Evolutionary conservation across 1,140 invertebrate species (phyloP).

Genomic region (Nasonia vitripennis): DNA sequence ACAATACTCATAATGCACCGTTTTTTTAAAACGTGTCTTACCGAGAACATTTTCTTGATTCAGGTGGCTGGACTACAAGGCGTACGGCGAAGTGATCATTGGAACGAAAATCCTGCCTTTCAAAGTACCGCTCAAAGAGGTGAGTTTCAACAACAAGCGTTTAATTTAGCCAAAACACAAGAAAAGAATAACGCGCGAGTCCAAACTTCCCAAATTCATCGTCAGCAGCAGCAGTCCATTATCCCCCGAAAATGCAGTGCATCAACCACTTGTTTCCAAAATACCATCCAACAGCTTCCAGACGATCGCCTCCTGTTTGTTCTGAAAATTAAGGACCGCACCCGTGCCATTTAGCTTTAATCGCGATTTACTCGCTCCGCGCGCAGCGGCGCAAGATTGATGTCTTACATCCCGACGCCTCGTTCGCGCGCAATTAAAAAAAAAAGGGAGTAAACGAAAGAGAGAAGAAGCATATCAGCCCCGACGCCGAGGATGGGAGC

Average conservation of each 20-base stretch:
- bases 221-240: too few species aligned
- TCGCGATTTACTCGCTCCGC: not conserved
- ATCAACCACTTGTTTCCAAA: too few species aligned
- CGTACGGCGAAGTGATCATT: constrained; percentile 79
- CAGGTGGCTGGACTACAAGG: constrained; percentile 82
- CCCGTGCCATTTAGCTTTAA: not conserved
- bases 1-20: too few species aligned
- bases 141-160: constrained; percentile 70
- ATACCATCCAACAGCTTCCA: too few species aligned
- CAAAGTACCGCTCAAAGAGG: constrained; percentile 85
- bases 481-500: not conserved
- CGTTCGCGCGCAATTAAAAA: too few species aligned
- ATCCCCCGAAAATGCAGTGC: too few species aligned
- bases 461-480: too few species aligned
- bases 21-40: not conserved
- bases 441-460: too few species aligned
- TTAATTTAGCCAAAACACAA: not conserved
- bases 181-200: too few species aligned
- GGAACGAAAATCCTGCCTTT: constrained; percentile 85
- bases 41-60: constrained; percentile 8
- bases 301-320: not conserved
- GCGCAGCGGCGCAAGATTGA: not conserved
- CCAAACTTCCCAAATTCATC: too few species aligned
- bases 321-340: not conserved
- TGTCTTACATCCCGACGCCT: not conserved